phyloP scores from a whole-genome alignment of 2,797 vertebrate genomes.

The Epinephelus malabaricus region DNA sequence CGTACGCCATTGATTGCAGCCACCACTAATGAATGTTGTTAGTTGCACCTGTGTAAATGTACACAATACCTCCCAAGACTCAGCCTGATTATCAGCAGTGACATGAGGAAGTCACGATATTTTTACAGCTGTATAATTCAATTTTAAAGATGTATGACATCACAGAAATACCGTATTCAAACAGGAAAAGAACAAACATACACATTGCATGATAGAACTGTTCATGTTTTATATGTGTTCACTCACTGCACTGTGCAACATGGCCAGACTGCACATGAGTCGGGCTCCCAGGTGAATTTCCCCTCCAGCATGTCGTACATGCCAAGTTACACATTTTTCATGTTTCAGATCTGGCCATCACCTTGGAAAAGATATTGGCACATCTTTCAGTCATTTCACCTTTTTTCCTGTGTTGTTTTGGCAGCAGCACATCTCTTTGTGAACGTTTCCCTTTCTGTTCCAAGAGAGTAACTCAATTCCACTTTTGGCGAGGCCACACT shows the following conservation, averaged over 20 bases:
- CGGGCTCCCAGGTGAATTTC: conserved; percentile 16
- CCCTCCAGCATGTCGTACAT: conserved; percentile 14
- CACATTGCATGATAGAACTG: not conserved
- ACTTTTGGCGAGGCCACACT: conserved; percentile 13
- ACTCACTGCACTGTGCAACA: not conserved
- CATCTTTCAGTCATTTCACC: conserved; percentile 7
- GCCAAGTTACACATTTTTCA: conserved; percentile 26
- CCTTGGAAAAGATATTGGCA: conserved; percentile 22
- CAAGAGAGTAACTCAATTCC: conserved; percentile 8
- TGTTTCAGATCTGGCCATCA: conserved; percentile 30
- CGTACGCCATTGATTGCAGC: not conserved
- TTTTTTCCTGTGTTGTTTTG: conserved; percentile 6
- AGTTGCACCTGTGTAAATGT: not conserved
- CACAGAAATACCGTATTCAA: not conserved
- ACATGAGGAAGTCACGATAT: too few relatives aligned
- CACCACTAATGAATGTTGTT: not conserved
- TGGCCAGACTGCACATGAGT: conserved; percentile 2
- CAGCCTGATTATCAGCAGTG: not conserved
- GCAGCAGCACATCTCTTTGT: conserved; percentile 16
- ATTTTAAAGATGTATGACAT: not conserved
- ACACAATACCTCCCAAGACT: too few relatives aligned
- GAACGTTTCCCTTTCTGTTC: conserved; percentile 18
- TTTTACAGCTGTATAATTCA: not conserved
- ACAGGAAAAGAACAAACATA: not conserved
- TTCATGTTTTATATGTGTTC: not conserved